These are phyloP conservation scores for Ifrita kowaldi DNA, from an alignment of 2,113 vertebrate species.

Conservation along the genomic window DNA sequence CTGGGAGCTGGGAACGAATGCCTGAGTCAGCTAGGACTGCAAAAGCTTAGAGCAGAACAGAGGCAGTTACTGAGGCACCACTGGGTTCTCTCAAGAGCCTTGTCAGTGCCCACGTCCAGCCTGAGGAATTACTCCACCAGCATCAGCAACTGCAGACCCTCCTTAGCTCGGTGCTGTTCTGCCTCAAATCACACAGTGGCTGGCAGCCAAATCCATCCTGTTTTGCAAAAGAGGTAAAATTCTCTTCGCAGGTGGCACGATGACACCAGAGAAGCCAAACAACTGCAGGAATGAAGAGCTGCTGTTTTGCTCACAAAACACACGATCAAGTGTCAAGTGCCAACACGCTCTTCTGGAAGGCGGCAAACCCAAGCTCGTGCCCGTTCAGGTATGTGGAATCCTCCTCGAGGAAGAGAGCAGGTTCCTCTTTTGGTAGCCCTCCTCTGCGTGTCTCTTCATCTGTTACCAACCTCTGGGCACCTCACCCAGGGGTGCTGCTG, in stretches of 20 bases:
- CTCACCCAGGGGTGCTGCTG: neutral
- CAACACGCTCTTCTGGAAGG: neutral
- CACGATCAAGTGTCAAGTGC: neutral
- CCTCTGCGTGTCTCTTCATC: accelerated
- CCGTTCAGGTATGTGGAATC: neutral
- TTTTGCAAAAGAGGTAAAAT: neutral
- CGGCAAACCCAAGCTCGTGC: neutral
- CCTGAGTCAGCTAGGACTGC: neutral
- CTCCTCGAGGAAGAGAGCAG: neutral
- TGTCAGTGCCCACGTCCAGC: neutral
- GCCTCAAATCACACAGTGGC: neutral
- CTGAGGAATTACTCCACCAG: neutral
- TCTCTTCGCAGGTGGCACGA: neutral
- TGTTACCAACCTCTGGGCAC: too few relatives aligned
- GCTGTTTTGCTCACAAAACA: neutral
- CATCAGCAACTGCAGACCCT: neutral
- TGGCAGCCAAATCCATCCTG: neutral
- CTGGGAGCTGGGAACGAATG: neutral
- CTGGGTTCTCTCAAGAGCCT: neutral
- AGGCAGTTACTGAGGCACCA: neutral
- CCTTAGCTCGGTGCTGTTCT: neutral
- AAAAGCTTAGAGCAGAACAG: neutral
- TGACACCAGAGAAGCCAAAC: neutral
- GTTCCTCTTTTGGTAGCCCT: neutral
- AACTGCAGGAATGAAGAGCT: neutral